Conservation (phyloP, 2,113 vertebrate species). For the Columbina picui region DNA sequence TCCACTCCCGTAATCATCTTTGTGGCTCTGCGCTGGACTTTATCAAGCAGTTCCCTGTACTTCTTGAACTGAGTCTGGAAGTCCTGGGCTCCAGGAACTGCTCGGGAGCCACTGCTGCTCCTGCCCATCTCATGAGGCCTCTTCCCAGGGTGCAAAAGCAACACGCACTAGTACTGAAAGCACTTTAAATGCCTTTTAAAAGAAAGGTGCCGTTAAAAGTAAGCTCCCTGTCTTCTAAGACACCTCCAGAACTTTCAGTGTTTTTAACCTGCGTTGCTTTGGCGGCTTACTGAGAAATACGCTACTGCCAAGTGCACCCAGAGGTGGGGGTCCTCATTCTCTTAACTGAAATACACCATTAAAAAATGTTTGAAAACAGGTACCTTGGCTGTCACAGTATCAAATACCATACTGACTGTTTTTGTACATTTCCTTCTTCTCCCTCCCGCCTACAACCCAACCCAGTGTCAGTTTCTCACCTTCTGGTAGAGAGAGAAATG, state of each 20-base stretch:
- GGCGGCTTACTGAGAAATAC: not conserved
- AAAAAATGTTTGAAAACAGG: not conserved
- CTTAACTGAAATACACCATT: not conserved
- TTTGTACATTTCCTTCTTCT: not conserved
- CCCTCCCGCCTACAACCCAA: not conserved
- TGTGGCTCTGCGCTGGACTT: no score
- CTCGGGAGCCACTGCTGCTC: not conserved
- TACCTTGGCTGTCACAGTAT: not conserved
- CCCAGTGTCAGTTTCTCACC: not conserved
- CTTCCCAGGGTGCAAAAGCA: not conserved
- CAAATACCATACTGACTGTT: accelerated
- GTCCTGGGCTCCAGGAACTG: not conserved
- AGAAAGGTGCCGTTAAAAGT: not conserved
- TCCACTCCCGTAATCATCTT: no score
- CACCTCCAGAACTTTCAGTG: not conserved
- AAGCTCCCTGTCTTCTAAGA: not conserved
- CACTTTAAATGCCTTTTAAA: not conserved
- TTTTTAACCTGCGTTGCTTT: not conserved
- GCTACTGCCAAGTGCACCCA: not conserved
- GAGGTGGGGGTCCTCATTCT: not conserved
- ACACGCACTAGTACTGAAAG: not conserved
- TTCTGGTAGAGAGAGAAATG: not conserved
- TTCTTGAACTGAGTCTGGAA: not conserved
- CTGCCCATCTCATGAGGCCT: not conserved
- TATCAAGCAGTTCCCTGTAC: no score